These are phyloP conservation scores for Pristis pectinata DNA, from an alignment of 2,797 vertebrate species.

Conservation along the genomic window DNA sequence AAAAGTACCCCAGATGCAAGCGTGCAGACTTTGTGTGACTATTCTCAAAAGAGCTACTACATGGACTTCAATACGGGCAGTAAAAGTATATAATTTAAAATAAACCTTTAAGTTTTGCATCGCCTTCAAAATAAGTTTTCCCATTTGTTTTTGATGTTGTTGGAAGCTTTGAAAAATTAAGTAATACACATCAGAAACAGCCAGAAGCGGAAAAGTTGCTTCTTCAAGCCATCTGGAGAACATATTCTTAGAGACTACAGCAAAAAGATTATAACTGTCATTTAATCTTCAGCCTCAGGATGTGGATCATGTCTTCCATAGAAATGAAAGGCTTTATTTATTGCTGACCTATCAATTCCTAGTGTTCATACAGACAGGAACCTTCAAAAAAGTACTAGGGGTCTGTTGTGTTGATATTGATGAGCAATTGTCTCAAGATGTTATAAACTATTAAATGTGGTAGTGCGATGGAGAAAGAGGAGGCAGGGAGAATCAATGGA, in stretches of 20 bases:
- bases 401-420: neutral
- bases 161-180: conserved; percentile 19
- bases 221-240: conserved; percentile 30
- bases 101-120: neutral
- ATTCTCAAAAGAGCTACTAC: neutral
- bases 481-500: neutral
- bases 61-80: neutral
- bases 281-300: conserved; percentile 36
- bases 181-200: conserved; percentile 22
- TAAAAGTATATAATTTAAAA: neutral
- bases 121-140: neutral
- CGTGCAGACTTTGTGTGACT: neutral
- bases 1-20: neutral
- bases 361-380: conserved; percentile 31
- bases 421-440: conserved; percentile 21
- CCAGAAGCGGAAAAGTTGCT: neutral
- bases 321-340: conserved; percentile 36
- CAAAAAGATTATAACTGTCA: conserved; percentile 27
- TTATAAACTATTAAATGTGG: neutral
- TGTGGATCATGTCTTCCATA: conserved; percentile 26
- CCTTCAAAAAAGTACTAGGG: conserved; percentile 19
- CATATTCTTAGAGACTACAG: conserved; percentile 20
- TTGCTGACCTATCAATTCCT: conserved; percentile 23
- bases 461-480: neutral
- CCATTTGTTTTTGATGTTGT: conserved; percentile 31